phyloP scores from a whole-genome alignment of 2,797 vertebrate genomes.

The Hyperoplus lanceolatus region DNA sequence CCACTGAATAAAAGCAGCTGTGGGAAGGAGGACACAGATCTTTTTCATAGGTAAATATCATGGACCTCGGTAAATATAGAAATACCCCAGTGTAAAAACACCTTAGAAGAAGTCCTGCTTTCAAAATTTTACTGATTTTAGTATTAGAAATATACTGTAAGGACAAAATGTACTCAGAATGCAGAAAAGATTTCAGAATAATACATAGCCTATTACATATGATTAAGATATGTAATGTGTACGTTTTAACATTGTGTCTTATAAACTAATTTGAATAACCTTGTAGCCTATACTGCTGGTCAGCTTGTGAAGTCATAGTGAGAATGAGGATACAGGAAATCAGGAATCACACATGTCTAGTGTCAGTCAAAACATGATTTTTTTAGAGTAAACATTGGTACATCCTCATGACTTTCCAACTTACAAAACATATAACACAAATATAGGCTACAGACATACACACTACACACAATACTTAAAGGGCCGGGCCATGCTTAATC shows the following conservation, averaged over 20 bases:
- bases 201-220: background rate
- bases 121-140: background rate
- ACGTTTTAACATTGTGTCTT: background rate
- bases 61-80: background rate
- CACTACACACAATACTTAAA: too few species aligned
- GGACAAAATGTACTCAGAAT: background rate
- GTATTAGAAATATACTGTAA: background rate
- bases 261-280: background rate
- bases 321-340: background rate
- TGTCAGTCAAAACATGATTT: background rate
- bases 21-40: background rate
- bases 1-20: background rate
- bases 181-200: background rate
- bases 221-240: too few species aligned
- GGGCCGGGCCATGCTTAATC: too few species aligned
- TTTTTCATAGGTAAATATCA: background rate
- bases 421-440: too few species aligned
- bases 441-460: too few species aligned
- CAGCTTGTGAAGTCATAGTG: background rate
- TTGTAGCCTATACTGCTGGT: background rate
- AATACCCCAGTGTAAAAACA: background rate
- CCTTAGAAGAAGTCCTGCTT: background rate
- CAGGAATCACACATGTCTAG: background rate
- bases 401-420: background rate
- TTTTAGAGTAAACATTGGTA: too few species aligned